Base-by-base conservation (phyloP, 2,888 invertebrate genomes). In the Exephanes ischioxanthus region DNA sequence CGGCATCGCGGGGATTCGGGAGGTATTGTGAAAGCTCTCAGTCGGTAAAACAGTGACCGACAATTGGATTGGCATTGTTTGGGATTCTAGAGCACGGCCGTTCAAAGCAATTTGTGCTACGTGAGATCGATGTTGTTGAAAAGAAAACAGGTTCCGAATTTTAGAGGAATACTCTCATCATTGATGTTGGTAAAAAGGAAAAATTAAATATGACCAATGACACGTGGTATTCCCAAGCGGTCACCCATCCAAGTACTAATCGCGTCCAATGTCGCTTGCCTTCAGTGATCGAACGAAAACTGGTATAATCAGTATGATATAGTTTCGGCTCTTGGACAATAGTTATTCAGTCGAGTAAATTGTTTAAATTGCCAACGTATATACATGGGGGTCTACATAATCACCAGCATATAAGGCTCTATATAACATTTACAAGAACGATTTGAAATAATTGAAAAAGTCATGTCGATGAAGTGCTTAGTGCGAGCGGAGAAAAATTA, bases 281-380 rank as follows among this genome's bases (percentile, higher is more conserved):
- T 58, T 26, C 26, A 26, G 58, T 26, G 58, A 58, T 58, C 26
- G 26, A 9, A 58, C 58, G 58, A 58, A 14, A 58, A 58, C 58
- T 58, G 58, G 58, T 58, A 58, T 26, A 22, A 41, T 9, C 41
- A 9, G 9, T 1, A 41, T 41, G 41, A 9, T 41, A 41, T 9
- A 41, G 41, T 41, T 41, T 41, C 9, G 9, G 9, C 9, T 9
- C 41, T 41, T 41, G 41, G 9, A 41, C 9, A 41, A 41, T 41
- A 2, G 9, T 41, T 41, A 9, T 9, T 9, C 9, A 41, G 41
- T 41, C 9, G 41, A 41, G 41, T 41, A 41, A 7, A 41, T 41
- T 41, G 41, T 41, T 5, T 41, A 41, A 1, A 41, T 41, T 41
- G 9, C 41, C 41, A 41, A 41, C 9, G 41, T 41, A 9, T 41